phyloP scores from a whole-genome alignment of 2,797 vertebrate genomes.

The Leucoraja ocellata region DNA sequence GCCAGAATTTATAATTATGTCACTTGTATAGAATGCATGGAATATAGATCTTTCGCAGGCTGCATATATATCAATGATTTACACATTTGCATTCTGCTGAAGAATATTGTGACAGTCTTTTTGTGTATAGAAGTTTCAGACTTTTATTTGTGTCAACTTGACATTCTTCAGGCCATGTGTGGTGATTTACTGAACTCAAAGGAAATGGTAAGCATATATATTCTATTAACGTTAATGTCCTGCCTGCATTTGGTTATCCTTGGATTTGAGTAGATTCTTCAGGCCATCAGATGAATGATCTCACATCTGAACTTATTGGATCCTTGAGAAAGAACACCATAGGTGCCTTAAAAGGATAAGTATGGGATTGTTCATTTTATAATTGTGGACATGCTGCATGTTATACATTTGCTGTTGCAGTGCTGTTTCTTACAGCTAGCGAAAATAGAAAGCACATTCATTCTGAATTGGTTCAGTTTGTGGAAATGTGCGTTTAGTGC shows the following conservation, averaged over 20 bases:
- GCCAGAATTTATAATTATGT: background rate
- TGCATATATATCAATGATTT: background rate
- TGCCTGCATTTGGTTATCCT: background rate
- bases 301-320: background rate
- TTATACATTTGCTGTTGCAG: background rate
- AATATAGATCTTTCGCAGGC: background rate
- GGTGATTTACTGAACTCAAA: too few species aligned
- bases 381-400: background rate
- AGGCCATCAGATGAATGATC: background rate
- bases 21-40: background rate
- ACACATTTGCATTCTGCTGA: background rate
- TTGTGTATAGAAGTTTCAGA: background rate
- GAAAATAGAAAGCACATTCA: background rate
- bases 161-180: background rate
- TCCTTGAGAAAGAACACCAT: background rate
- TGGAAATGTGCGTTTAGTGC: background rate
- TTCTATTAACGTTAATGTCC: background rate
- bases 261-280: background rate
- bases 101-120: background rate
- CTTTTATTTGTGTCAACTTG: background rate
- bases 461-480: background rate
- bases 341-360: background rate
- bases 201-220: background rate
- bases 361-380: background rate
- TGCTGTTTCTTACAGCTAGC: background rate